Conservation (phyloP, 2,113 vertebrate species). For the Platysteira castanea region DNA sequence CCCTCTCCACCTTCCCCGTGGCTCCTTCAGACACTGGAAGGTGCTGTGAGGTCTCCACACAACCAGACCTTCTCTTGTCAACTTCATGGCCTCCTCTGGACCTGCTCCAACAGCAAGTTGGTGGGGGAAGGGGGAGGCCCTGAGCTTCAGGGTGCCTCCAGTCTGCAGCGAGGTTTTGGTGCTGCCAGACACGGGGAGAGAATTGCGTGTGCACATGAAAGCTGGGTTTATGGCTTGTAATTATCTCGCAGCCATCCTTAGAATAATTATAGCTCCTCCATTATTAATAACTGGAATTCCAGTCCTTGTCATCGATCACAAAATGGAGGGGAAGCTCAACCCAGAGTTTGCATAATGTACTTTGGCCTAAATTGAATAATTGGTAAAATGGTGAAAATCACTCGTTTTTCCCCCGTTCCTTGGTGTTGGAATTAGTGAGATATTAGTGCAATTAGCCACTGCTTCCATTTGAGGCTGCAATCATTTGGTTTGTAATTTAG, state of each 20-base stretch:
- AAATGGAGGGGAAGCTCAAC: slow-evolving; percentile 38
- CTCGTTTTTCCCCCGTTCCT: slow-evolving; percentile 14
- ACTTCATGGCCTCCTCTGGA: background rate
- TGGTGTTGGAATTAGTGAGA: slow-evolving; percentile 67
- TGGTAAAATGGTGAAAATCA: slow-evolving; percentile 36
- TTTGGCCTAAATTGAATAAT: slow-evolving; percentile 52
- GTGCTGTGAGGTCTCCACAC: background rate
- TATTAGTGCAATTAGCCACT: slow-evolving; percentile 72
- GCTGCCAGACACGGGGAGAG: background rate
- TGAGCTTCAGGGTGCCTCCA: background rate
- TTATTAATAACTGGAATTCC: slow-evolving; percentile 72
- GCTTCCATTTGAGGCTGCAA: slow-evolving; percentile 65
- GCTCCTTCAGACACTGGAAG: background rate
- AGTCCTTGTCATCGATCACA: slow-evolving; percentile 46
- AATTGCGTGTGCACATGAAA: background rate
- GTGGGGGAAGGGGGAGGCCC: background rate
- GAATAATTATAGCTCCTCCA: slow-evolving; percentile 66
- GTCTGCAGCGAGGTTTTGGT: background rate
- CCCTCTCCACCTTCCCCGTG: background rate
- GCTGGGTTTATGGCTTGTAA: slow-evolving; percentile 71
- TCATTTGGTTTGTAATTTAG: slow-evolving; percentile 69
- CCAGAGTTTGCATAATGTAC: slow-evolving; percentile 22
- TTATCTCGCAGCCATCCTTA: slow-evolving; percentile 67
- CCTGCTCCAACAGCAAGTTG: background rate
- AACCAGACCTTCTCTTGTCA: background rate